Base-by-base conservation (phyloP, 2,113 vertebrate species). In the Hyaena hyaena region DNA sequence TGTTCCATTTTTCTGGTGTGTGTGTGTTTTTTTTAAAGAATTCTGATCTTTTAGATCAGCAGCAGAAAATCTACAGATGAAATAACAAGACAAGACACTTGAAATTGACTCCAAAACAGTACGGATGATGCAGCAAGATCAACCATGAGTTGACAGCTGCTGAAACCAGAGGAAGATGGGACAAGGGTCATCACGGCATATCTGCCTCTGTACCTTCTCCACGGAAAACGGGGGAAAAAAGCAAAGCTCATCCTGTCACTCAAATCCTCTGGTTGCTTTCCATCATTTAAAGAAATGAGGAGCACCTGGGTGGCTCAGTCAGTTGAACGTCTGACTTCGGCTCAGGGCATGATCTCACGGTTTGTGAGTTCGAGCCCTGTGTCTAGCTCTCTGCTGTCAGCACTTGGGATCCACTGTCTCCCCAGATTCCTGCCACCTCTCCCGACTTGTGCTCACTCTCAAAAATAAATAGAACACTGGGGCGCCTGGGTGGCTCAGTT, bases 161-260 rank as follows among this genome's bases (percentile, higher is more conserved):
- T 17, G 4, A 69, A 43, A 21, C 10, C 4, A 14, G 31, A 45
- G 66, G 35, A 48, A 5, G 5, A 24, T 15, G 10, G 43, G 15
- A 43, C 0, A 1, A 19, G 7, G 9, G 17, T 14, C 26, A 10
- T 19, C 2, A 82, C 1, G 0, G 16, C 7, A 26, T 5, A 6
- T 28, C 10, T 55, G 61, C 28, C 53, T 74, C 17, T n/a, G 1
- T 58, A 8, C 69, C 85, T 63, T 88, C 83, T 48, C 73, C 92
- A 89, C 1, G 66, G 48, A 66, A 90, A 85, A 50, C 16, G 17
- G 4, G 7, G 4, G 7, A 21, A 8, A 7, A n/a, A 35, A 58
- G 55, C 66, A 71, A 89, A 94, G 53, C 15, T 53, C 45, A 77
- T 45, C 45, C 35, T 81, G 15, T 39, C 80, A 79, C 53, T 74